Conservation (phyloP, 2,888 invertebrate species). For the Melinaea marsaeus region DNA sequence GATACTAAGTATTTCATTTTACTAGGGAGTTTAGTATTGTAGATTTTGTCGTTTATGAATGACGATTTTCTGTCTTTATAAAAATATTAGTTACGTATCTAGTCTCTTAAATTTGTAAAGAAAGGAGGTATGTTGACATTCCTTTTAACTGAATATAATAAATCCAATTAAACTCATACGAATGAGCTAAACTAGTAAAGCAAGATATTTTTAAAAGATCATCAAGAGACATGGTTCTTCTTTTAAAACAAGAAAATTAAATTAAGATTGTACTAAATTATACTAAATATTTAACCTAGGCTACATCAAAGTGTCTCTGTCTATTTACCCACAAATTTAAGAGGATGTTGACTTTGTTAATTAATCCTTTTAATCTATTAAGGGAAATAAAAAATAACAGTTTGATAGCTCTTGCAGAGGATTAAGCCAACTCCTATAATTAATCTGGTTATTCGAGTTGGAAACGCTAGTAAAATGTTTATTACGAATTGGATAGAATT, state of each 20-base stretch:
- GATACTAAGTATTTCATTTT: background rate
- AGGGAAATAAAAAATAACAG: background rate
- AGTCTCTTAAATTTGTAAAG: too few relatives aligned
- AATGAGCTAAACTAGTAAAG: too few relatives aligned
- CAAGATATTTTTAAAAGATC: too few relatives aligned
- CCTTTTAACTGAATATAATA: too few relatives aligned
- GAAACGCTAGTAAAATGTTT: background rate
- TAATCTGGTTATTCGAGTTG: background rate
- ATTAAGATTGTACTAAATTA: background rate
- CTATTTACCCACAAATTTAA: background rate
- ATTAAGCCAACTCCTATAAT: too few relatives aligned
- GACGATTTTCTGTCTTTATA: too few relatives aligned
- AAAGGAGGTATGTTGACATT: too few relatives aligned
- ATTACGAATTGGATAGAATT: too few relatives aligned
- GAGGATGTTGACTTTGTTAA: slow-evolving; percentile 1
- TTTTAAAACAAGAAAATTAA: background rate
- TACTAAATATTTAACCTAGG: background rate
- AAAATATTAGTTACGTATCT: too few relatives aligned
- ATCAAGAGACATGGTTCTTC: background rate
- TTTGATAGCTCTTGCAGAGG: background rate
- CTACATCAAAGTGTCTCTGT: background rate
- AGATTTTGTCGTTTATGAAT: too few relatives aligned
- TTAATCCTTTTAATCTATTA: background rate
- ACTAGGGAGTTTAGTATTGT: background rate
- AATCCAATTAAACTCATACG: too few relatives aligned